These are phyloP conservation scores for Mesorhabditis sp. DNA, from an alignment of 2,888 invertebrate species.

Conservation along the genomic window DNA sequence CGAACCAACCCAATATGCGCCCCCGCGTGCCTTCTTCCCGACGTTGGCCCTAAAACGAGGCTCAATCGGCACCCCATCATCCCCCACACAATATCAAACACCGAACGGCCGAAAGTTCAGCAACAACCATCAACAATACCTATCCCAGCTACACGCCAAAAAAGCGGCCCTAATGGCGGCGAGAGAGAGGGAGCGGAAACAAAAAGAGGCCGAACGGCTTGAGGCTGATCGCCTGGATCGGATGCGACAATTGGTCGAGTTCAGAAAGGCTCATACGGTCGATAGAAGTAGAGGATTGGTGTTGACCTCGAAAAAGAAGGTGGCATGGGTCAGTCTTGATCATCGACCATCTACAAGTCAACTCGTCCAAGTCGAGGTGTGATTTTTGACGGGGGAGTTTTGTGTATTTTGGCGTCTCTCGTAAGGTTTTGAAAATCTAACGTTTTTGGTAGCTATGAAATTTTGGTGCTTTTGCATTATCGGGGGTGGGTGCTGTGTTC, in stretches of 20 bases:
- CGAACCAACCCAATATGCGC: slow-evolving; percentile 28
- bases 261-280: neutral
- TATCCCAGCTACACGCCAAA: slow-evolving; percentile 28
- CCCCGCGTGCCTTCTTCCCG: slow-evolving; percentile 32
- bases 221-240: neutral
- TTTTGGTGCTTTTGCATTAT: too few relatives aligned
- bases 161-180: slow-evolving; percentile 38
- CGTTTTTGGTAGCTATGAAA: too few relatives aligned
- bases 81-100: slow-evolving; percentile 14
- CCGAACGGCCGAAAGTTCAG: slow-evolving; percentile 11
- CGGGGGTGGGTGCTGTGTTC: too few relatives aligned
- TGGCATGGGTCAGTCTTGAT: too few relatives aligned
- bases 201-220: neutral
- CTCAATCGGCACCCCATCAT: neutral
- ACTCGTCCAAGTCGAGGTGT: too few relatives aligned
- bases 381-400: too few relatives aligned
- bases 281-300: too few relatives aligned
- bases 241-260: neutral
- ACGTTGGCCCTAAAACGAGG: slow-evolving; percentile 26
- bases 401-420: too few relatives aligned
- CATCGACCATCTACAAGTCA: too few relatives aligned
- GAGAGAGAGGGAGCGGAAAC: slow-evolving; percentile 8
- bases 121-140: slow-evolving; percentile 40
- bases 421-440: too few relatives aligned
- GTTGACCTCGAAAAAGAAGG: too few relatives aligned